Conservation (phyloP, 2,113 vertebrate genomes). For the Phyllostomus discolor region DNA sequence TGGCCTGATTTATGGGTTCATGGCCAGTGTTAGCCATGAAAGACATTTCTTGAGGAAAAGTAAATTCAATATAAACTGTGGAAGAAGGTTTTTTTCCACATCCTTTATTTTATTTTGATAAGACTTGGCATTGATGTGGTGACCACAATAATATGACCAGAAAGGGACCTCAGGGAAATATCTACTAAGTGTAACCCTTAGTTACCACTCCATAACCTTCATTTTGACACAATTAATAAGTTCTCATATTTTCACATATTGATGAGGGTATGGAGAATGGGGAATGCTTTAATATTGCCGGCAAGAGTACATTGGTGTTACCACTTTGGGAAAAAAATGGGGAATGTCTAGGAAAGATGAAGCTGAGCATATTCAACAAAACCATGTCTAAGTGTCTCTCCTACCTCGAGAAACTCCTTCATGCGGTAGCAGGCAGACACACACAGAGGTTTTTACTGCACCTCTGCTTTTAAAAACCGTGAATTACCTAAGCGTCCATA, state of each 20-base stretch:
- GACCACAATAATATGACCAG: not conserved
- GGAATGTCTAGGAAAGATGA: not conserved
- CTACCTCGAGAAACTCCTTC: not conserved
- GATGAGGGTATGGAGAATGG: not conserved
- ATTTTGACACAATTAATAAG: not conserved
- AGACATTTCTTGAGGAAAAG: conserved; percentile 58
- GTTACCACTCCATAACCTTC: not conserved
- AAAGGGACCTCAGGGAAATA: conserved; percentile 30
- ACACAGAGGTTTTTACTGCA: not conserved
- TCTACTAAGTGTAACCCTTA: not conserved
- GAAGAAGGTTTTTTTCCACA: not conserved
- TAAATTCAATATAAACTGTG: conserved; percentile 36
- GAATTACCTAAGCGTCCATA: not conserved
- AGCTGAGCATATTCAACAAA: not conserved
- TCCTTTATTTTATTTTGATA: conserved; percentile 54
- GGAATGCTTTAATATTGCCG: not conserved
- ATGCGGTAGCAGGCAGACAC: not conserved
- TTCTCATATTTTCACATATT: not conserved
- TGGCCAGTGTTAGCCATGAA: conserved; percentile 36
- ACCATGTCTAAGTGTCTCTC: not conserved
- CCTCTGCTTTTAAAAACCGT: not conserved
- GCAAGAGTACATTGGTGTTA: not conserved
- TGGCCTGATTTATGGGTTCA: conserved; percentile 29
- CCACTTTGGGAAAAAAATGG: not conserved
- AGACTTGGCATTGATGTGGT: conserved; percentile 17